phyloP scores from a whole-genome alignment of 2,888 invertebrate genomes.

The Apodemia mormo region DNA sequence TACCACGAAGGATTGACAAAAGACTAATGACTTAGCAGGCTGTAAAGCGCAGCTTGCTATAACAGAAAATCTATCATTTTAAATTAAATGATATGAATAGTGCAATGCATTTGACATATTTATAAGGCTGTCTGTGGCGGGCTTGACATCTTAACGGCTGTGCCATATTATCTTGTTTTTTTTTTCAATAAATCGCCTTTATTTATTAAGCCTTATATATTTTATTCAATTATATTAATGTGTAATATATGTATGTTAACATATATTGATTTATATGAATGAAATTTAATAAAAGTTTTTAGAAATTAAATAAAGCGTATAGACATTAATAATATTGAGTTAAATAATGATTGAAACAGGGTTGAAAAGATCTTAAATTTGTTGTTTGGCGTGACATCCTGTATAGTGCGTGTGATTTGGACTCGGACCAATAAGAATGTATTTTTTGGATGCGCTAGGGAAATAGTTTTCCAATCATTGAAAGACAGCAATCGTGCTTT shows the following conservation, averaged over 20 bases:
- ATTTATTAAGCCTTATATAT: not conserved
- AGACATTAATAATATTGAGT: not conserved
- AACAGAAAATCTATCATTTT: no score
- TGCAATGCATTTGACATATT: not conserved
- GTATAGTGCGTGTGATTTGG: slow-evolving; percentile 29
- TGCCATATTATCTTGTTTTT: slow-evolving; percentile 1
- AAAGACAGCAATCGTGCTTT: slow-evolving; percentile 35
- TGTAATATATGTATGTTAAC: not conserved
- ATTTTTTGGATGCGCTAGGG: slow-evolving; percentile 33
- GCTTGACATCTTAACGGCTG: not conserved
- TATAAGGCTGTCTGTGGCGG: not conserved
- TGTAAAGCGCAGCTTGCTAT: no score
- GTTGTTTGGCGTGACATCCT: slow-evolving; percentile 4
- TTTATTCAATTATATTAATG: not conserved
- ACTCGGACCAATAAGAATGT: slow-evolving; percentile 43
- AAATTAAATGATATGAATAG: no score
- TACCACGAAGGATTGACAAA: no score
- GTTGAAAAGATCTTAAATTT: not conserved
- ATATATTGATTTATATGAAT: not conserved
- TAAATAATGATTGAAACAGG: not conserved
- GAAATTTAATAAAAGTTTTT: not conserved
- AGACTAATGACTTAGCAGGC: no score
- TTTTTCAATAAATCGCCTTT: not conserved
- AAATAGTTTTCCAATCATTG: slow-evolving; percentile 22
- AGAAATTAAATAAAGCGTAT: not conserved